Conservation (phyloP, 2,113 vertebrate species). For the Sapayoa aenigma region DNA sequence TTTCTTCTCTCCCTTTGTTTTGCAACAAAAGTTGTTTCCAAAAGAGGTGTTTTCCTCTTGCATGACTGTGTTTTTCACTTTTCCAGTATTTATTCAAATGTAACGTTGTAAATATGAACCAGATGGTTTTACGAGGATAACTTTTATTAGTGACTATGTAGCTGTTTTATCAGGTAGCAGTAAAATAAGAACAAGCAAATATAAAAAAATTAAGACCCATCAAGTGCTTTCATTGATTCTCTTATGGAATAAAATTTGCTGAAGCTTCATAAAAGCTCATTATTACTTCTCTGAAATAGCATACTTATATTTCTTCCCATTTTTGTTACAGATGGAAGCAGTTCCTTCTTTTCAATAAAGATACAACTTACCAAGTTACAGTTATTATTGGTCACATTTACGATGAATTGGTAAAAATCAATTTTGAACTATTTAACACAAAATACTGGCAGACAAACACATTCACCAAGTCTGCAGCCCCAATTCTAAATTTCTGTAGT, state of each 20-base stretch:
- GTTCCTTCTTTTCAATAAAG: neutral
- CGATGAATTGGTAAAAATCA: neutral
- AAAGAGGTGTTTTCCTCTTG: neutral
- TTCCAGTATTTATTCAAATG: neutral
- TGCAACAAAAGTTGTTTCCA: neutral
- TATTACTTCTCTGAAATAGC: neutral
- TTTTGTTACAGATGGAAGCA: neutral
- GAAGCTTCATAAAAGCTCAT: neutral
- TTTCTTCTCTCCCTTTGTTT: neutral
- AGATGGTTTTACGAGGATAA: neutral
- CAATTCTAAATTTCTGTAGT: neutral
- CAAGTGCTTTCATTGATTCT: neutral
- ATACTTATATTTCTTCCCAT: neutral
- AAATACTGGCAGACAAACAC: accelerated
- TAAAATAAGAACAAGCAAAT: neutral
- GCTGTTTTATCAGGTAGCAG: neutral
- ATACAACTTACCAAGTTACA: neutral
- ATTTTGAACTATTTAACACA: neutral
- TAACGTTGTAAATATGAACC: neutral
- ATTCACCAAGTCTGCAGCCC: neutral
- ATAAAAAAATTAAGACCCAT: neutral
- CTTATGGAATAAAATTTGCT: neutral
- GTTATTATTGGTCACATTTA: neutral
- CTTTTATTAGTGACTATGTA: neutral
- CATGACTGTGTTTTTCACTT: neutral